A percentile compares a stretch with the other conserved stretches of the same genome.
Evolutionary conservation across 2,888 invertebrate genomes (phyloP).

Genomic region (Tupiocoris notatus): DNA sequence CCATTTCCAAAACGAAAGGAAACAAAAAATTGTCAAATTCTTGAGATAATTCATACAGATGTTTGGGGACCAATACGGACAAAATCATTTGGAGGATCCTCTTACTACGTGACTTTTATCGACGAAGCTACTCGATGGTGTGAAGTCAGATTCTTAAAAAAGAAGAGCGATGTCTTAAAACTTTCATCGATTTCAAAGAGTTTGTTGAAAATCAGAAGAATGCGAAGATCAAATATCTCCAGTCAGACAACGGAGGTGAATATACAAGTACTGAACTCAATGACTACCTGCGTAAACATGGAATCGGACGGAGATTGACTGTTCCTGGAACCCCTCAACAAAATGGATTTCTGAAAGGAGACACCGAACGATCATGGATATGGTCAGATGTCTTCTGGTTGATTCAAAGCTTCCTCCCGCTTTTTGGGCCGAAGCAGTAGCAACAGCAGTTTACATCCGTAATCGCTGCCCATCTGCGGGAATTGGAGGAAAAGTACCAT

Average conservation of each 20-base stretch:
- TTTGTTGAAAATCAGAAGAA: not conserved
- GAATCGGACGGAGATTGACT: not conserved
- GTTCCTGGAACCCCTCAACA: not conserved
- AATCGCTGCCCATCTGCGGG: not conserved
- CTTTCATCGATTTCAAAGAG: not conserved
- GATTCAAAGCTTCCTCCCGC: not conserved
- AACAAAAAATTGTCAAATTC: constrained; percentile 11
- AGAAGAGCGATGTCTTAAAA: not conserved
- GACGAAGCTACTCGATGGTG: constrained; percentile 50
- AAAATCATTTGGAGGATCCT: constrained; percentile 46
- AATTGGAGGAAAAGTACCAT: not conserved
- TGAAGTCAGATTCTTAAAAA: constrained; percentile 45
- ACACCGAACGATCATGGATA: not conserved
- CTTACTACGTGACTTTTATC: constrained; percentile 50
- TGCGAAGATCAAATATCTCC: not conserved
- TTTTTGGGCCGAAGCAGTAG: not conserved
- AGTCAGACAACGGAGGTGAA: not conserved
- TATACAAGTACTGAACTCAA: not conserved
- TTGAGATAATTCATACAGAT: constrained; percentile 49
- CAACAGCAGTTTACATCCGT: not conserved
- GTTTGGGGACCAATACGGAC: constrained; percentile 49
- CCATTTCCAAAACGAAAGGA: constrained; percentile 6
- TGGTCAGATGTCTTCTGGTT: not conserved
- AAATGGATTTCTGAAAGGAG: not conserved
- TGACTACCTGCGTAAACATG: not conserved